Evolutionary conservation across 2,888 invertebrate species (phyloP), one percentile per base, ranked within the genome.

Genomic region (Plusia festucae): DNA sequence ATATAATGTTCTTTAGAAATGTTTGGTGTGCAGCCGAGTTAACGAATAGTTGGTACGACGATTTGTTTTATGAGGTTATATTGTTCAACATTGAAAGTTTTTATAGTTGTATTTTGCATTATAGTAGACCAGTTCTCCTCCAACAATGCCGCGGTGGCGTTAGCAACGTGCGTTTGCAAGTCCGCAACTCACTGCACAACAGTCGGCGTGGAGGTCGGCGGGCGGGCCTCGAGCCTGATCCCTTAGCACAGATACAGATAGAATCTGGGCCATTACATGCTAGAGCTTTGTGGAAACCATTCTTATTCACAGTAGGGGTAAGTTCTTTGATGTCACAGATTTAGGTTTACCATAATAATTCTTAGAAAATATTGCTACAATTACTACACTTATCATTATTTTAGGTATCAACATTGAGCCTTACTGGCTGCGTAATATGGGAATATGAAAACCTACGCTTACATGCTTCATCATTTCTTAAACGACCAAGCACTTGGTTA

Each of bases 391-490:
- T n/a, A 24, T 53, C 46, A 11, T 20, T 27, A 56, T 68, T 82
- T 53, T 79, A 97, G 97, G 96, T 97, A 78, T 95, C 96, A 83
- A 91, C 97, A 53, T 95, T 96, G 18, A 97, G 97, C 85, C 96
- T 98, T 85, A 95, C 96, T 27, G 97, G 97, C 18, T 97, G 97
- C 79, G 96, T 97, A 18, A 97, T 99, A 75, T 98, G 98, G 97
- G 98, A 99, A 90, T 99, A 99, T 95, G 99, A 99, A 92, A 89
- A 85, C 64, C 73, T 95, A 83, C 90, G 96, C 61, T 79, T 93
- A n/a, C 96, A 96, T 88, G 96, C 96, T n/a, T 83, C 91, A 53
- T 88, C 86, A 30, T 91, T 96, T 86, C 86, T 96, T 53, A 94
- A 91, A 82, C 93, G 90, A 84, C 95, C 96, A 18, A 86, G 94